These are phyloP conservation scores for Lagenorhynchus albirostris DNA, from an alignment of 2,113 vertebrate species.

Conservation along the genomic window DNA sequence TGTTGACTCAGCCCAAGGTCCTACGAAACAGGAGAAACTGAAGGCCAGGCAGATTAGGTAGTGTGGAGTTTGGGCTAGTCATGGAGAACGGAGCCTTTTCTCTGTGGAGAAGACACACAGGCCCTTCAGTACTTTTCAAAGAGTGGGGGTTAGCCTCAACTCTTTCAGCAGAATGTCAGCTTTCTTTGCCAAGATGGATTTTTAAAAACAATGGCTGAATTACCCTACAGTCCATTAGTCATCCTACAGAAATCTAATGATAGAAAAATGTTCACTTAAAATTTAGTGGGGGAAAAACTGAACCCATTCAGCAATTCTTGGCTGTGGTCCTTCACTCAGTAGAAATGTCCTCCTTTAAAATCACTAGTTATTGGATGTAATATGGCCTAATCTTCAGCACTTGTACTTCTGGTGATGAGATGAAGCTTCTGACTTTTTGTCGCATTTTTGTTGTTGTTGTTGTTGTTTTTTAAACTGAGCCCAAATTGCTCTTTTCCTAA, in stretches of 20 bases:
- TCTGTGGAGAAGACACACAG: not conserved
- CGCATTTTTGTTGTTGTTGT: not conserved
- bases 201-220: constrained; percentile 57
- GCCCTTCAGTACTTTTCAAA: constrained; percentile 5
- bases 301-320: constrained; percentile 18
- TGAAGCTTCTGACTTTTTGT: not conserved
- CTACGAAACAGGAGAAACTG: not conserved
- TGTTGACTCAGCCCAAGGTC: constrained; percentile 4
- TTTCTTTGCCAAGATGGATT: constrained; percentile 43
- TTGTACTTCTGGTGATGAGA: not conserved
- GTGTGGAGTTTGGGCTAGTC: not conserved
- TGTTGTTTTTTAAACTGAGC: not conserved
- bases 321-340: not conserved
- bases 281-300: not conserved
- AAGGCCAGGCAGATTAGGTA: constrained; percentile 6
- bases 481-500: not conserved
- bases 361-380: not conserved
- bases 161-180: constrained; percentile 38
- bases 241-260: constrained; percentile 42
- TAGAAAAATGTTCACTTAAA: constrained; percentile 54
- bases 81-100: not conserved
- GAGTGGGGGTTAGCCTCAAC: constrained; percentile 34
- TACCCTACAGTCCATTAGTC: constrained; percentile 35
- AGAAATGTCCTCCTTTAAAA: constrained; percentile 39
- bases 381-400: not conserved